Evolutionary conservation across 2,797 vertebrate genomes (phyloP).

Genomic region (Delichon dasypus): DNA sequence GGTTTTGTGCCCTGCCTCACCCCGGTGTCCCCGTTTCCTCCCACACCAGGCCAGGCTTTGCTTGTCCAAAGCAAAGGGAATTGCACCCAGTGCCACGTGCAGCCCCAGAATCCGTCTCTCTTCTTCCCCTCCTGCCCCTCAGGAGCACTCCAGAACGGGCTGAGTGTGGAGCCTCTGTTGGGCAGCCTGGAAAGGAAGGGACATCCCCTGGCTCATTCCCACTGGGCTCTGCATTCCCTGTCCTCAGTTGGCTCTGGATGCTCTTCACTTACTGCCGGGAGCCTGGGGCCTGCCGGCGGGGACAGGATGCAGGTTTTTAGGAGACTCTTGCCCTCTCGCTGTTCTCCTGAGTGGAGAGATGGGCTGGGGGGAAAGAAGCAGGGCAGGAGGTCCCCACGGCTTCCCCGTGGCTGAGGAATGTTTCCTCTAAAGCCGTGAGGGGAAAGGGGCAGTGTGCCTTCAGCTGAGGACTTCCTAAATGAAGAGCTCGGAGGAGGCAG

Average conservation of each 20-base stretch:
- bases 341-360: not conserved
- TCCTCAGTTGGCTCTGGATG: not conserved
- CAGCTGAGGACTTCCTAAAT: not conserved
- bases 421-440: not conserved
- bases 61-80: not conserved
- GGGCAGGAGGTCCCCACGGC: not conserved
- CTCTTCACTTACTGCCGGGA: not conserved
- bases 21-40: not conserved
- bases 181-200: not conserved
- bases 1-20: not conserved
- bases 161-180: not conserved
- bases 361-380: accelerated
- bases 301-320: not conserved
- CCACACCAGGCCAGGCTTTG: not conserved
- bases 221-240: not conserved
- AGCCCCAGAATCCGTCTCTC: not conserved
- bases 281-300: accelerated
- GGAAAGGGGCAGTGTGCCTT: not conserved
- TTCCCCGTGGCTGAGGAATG: not conserved
- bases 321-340: not conserved
- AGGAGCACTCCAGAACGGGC: accelerated
- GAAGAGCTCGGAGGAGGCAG: not conserved
- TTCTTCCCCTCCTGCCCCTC: not conserved
- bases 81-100: accelerated
- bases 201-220: not conserved